Percentiles rank a stretch among this genome's conserved stretches.
These are phyloP conservation scores for Hirundo rustica DNA, from an alignment of 2,797 vertebrate species.

Conservation along the genomic window DNA sequence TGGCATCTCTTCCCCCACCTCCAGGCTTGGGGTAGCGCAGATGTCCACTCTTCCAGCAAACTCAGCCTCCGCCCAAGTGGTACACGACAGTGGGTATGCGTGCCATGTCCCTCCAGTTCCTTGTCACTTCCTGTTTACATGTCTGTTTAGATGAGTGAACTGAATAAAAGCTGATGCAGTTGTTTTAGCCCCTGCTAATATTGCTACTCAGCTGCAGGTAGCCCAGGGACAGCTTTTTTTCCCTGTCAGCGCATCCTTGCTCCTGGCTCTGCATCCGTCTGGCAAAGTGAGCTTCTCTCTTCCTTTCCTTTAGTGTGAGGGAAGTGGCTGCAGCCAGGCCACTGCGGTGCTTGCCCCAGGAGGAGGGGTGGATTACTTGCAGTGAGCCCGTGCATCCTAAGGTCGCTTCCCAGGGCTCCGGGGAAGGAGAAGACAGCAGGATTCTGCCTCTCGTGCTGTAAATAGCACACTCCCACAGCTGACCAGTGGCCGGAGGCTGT, in stretches of 20 bases:
- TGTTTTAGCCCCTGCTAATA: conserved; percentile 53
- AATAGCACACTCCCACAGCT: not conserved
- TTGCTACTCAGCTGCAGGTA: conserved; percentile 48
- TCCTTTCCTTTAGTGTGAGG: not conserved
- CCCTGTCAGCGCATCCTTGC: not conserved
- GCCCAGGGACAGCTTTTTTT: not conserved
- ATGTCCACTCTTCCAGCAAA: not conserved
- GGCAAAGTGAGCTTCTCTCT: not conserved
- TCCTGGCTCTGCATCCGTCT: not conserved
- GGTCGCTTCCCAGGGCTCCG: not conserved
- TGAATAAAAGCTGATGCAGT: conserved; percentile 72
- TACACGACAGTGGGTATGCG: fast-evolving
- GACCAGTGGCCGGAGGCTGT: not conserved
- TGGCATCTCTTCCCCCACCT: conserved; percentile 38
- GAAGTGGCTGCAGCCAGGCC: not conserved
- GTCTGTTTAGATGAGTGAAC: conserved; percentile 63
- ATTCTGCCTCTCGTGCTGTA: conserved; percentile 27
- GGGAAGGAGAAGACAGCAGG: not conserved
- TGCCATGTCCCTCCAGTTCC: not conserved
- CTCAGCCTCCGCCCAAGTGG: not conserved
- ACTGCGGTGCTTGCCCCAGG: not conserved
- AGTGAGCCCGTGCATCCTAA: not conserved
- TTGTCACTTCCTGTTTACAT: conserved; percentile 75
- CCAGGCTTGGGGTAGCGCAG: not conserved
- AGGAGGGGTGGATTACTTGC: not conserved